phyloP scores from a whole-genome alignment of 1,140 invertebrate species.

The Caenorhabditis elegans region WBcel235 BX284606.5:15728501-15729000 shows the following conservation, averaged over 20 bases:
- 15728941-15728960: too few species aligned
- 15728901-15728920: too few species aligned
- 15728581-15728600: background rate
- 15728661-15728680: background rate
- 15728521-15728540: background rate
- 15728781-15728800: background rate
- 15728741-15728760: background rate
- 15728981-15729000: too few species aligned
- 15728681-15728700: background rate
- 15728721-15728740: too few species aligned
- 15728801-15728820: background rate
- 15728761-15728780: background rate
- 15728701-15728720: background rate
- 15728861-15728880: background rate
- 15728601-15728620: background rate
- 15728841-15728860: background rate
- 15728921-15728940: too few species aligned
- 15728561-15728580: background rate
- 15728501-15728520: background rate
- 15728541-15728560: background rate
- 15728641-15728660: background rate
- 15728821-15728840: background rate
- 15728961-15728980: too few species aligned
- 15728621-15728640: background rate
- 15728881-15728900: too few species aligned